phyloP scores from a whole-genome alignment of 2,113 vertebrate species.

The Rhipidura dahli region DNA sequence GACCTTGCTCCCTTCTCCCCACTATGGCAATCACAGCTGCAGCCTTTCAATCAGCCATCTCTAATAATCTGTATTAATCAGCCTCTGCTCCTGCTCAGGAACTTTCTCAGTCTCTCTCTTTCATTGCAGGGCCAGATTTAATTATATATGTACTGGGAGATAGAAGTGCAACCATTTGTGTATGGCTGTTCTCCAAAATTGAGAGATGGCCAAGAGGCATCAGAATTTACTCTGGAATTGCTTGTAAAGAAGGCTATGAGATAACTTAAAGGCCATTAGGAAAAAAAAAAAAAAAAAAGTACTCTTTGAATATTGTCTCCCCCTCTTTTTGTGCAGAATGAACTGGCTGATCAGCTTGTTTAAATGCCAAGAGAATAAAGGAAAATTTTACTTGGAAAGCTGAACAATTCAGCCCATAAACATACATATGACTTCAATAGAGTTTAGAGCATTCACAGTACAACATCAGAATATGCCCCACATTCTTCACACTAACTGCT shows the following conservation, averaged over 20 bases:
- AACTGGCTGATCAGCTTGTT: not conserved
- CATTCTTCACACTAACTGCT: not conserved
- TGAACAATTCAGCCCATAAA: not conserved
- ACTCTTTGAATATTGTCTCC: not conserved
- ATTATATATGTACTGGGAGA: not conserved
- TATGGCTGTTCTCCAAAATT: not conserved
- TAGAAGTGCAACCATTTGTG: not conserved
- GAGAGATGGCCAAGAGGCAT: not conserved
- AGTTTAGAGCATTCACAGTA: not conserved
- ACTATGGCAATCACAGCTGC: not conserved
- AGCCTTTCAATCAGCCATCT: constrained; percentile 13
- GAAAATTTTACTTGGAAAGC: constrained; percentile 5
- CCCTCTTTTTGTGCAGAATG: not conserved
- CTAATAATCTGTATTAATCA: constrained; percentile 34
- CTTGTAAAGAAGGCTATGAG: not conserved
- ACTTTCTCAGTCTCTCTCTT: not conserved
- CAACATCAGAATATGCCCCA: not conserved
- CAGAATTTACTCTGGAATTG: not conserved
- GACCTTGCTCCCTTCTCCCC: not conserved
- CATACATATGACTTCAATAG: not conserved
- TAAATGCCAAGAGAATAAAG: not conserved
- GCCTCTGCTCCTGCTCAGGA: not conserved
- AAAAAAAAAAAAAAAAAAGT: not conserved
- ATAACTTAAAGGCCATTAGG: not conserved
- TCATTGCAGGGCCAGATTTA: not conserved